Percentiles rank a stretch among this genome's conserved stretches.
phyloP scores from a whole-genome alignment of 2,113 vertebrate species.

The Chlorodrepanis virens region DNA sequence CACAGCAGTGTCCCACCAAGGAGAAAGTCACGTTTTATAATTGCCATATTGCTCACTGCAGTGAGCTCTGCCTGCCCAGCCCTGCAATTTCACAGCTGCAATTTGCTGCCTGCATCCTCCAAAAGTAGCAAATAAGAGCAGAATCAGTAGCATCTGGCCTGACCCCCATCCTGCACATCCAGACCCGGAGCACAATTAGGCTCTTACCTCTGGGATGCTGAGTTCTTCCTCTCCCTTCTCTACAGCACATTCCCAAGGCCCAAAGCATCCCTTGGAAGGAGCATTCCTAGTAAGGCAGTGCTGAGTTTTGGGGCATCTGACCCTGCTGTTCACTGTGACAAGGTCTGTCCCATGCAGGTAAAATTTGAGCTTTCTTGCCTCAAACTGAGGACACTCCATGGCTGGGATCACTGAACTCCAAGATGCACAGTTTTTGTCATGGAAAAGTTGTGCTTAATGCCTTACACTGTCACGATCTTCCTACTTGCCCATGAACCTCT shows the following conservation, averaged over 20 bases:
- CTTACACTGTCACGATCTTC: background rate
- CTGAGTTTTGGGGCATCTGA: background rate
- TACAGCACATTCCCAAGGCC: background rate
- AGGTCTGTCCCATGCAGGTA: background rate
- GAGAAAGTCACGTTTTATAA: slow-evolving; percentile 45
- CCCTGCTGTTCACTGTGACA: background rate
- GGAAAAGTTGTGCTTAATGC: background rate
- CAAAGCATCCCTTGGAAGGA: background rate
- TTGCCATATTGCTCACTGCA: background rate
- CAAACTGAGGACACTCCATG: background rate
- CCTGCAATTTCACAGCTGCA: background rate
- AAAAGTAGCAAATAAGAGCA: slow-evolving; percentile 2
- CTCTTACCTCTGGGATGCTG: background rate
- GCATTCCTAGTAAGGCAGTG: background rate
- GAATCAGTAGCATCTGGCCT: background rate
- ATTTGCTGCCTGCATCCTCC: background rate
- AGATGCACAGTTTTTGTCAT: background rate
- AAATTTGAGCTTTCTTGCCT: background rate
- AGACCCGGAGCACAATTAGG: rapidly evolving
- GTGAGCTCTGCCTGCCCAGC: background rate
- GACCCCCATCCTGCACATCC: rapidly evolving
- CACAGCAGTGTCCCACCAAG: slow-evolving; percentile 8
- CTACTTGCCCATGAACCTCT: background rate
- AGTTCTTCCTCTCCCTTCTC: background rate
- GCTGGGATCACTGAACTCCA: background rate